Percentiles rank a stretch among this genome's conserved stretches.
These are phyloP conservation scores for Rhinoderma darwinii DNA, from an alignment of 2,113 vertebrate species.

Conservation along the genomic window DNA sequence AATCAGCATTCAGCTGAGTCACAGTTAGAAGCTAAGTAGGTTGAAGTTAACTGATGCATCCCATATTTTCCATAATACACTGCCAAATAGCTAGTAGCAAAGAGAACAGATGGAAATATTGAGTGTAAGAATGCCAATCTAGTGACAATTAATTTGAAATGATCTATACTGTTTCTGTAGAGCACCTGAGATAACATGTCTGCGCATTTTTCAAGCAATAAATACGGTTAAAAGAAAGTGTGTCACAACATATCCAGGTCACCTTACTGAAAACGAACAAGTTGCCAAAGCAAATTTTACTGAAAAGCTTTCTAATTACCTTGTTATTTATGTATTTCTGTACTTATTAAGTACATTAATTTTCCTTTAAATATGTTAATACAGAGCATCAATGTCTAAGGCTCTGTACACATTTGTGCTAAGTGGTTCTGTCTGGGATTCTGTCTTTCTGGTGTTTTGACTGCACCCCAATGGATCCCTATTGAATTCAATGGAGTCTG, in stretches of 20 bases:
- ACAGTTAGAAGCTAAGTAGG: constrained; percentile 52
- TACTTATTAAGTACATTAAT: no score
- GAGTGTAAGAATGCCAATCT: constrained; percentile 43
- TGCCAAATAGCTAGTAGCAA: constrained; percentile 55
- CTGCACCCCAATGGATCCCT: no score
- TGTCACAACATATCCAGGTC: constrained; percentile 30
- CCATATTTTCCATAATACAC: constrained; percentile 49
- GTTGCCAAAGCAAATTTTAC: background rate
- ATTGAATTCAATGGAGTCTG: no score
- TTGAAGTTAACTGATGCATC: constrained; percentile 52
- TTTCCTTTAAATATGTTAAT: no score
- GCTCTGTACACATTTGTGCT: no score
- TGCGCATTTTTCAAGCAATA: background rate
- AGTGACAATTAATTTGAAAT: constrained; percentile 50
- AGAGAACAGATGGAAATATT: constrained; percentile 57
- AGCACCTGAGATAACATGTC: constrained; percentile 18
- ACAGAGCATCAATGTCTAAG: no score
- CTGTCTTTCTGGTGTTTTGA: no score
- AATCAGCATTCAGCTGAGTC: constrained; percentile 55
- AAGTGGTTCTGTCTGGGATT: no score
- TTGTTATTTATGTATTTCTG: background rate
- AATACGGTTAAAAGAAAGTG: constrained; percentile 6
- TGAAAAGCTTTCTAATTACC: background rate
- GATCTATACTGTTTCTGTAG: constrained; percentile 24
- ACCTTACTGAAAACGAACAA: background rate